These are phyloP conservation scores for Solea senegalensis DNA, from an alignment of 2,113 vertebrate genomes.

Conservation along the genomic window DNA sequence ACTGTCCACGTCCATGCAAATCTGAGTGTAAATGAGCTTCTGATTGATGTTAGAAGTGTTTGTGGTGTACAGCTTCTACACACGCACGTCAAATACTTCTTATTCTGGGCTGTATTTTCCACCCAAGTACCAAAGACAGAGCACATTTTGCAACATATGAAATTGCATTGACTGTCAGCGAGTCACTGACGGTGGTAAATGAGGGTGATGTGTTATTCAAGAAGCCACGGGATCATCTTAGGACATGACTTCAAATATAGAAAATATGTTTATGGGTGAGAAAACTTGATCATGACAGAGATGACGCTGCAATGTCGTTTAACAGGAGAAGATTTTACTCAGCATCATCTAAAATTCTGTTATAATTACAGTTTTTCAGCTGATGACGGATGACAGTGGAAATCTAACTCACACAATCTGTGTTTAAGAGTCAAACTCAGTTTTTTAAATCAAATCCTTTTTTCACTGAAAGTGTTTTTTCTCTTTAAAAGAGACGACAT, in stretches of 20 bases:
- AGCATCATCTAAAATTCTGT: too few species aligned
- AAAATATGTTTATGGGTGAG: slow-evolving; percentile 18
- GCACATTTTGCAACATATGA: background rate
- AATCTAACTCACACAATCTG: background rate
- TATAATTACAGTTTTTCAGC: background rate
- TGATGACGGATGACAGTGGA: background rate
- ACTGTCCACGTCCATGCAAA: slow-evolving; percentile 4
- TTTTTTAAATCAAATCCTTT: background rate
- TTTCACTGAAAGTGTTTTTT: too few species aligned
- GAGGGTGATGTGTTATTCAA: slow-evolving; percentile 33
- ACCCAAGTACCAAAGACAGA: background rate
- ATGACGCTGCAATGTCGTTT: background rate
- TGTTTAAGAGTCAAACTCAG: background rate
- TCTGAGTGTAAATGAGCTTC: background rate
- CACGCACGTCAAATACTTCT: background rate
- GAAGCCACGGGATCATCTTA: slow-evolving; percentile 24
- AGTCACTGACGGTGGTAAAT: slow-evolving; percentile 32
- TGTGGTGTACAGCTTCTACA: background rate
- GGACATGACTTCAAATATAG: slow-evolving; percentile 44
- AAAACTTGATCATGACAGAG: background rate
- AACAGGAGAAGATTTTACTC: slow-evolving; percentile 9
- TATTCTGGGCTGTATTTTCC: background rate
- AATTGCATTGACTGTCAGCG: background rate
- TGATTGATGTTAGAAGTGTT: slow-evolving; percentile 34
- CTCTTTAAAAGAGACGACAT: background rate